phyloP scores from a whole-genome alignment of 2,113 vertebrate genomes.

The Herpailurus yagouaroundi region DNA sequence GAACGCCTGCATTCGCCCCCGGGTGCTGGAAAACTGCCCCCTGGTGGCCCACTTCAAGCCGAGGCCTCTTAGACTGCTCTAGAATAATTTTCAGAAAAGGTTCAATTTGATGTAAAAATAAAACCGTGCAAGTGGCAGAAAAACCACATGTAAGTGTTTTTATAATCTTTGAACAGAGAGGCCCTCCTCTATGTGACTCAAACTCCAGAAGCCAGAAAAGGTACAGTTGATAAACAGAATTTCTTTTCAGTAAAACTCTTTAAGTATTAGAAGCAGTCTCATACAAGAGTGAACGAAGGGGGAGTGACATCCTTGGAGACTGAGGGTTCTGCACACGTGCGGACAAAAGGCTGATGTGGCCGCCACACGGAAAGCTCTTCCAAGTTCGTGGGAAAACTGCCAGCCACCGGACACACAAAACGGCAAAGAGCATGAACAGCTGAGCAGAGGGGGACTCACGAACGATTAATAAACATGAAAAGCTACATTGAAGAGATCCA shows the following conservation, averaged over 20 bases:
- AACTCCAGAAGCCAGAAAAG: slow-evolving; percentile 28
- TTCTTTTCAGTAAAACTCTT: slow-evolving; percentile 27
- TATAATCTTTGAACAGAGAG: slow-evolving; percentile 65
- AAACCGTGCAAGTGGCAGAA: slow-evolving; percentile 64
- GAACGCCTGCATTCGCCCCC: slow-evolving; percentile 96
- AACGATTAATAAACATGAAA: too few species aligned
- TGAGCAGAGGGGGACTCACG: not conserved
- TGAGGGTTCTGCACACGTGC: rapidly evolving
- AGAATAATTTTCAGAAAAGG: slow-evolving; percentile 88
- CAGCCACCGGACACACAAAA: not conserved
- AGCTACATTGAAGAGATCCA: not conserved
- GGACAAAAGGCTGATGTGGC: not conserved
- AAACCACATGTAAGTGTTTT: slow-evolving; percentile 74
- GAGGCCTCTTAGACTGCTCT: slow-evolving; percentile 99
- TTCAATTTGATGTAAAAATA: slow-evolving; percentile 77
- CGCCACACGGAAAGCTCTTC: not conserved
- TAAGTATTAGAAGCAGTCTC: not conserved
- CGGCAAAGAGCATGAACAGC: not conserved
- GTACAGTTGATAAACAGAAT: not conserved
- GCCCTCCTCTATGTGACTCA: not conserved
- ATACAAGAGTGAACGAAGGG: slow-evolving; percentile 49
- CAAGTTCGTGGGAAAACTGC: not conserved
- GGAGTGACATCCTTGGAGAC: not conserved
- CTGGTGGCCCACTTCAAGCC: slow-evolving; percentile 99
- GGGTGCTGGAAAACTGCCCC: slow-evolving; percentile 99